A percentile compares a stretch with the other conserved stretches of the same genome.
phyloP scores from a whole-genome alignment of 2,888 invertebrate species.

The Drosophila cognata region DNA sequence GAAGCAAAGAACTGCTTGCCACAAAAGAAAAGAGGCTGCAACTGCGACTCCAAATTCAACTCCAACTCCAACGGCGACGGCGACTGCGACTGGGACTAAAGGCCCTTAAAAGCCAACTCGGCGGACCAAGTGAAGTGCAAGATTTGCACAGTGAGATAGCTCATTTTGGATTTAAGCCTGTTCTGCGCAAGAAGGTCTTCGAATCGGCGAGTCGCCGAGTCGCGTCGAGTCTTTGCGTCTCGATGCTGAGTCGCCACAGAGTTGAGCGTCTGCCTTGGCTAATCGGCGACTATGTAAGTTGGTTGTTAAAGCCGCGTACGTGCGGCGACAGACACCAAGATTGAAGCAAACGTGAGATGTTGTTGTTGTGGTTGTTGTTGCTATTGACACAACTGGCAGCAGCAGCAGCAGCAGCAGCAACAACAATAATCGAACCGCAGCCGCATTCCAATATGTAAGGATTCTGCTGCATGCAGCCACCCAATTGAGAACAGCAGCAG shows the following conservation, averaged over 20 bases:
- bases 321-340: conserved; percentile 73
- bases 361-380: conserved; percentile 27
- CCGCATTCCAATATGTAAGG: conserved; percentile 77
- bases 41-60: conserved; percentile 52
- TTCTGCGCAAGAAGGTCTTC: conserved; percentile 28
- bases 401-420: conserved; percentile 29
- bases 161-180: conserved; percentile 69
- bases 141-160: conserved; percentile 77
- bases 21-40: conserved; percentile 6
- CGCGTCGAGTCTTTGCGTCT: not conserved
- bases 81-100: conserved; percentile 31
- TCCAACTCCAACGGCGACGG: not conserved
- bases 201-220: conserved; percentile 10
- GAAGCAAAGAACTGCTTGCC: conserved; percentile 17
- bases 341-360: conserved; percentile 41
- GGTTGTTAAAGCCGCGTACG: conserved; percentile 76
- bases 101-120: conserved; percentile 70
- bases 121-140: conserved; percentile 54
- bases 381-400: conserved; percentile 45
- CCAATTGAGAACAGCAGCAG: conserved; percentile 45
- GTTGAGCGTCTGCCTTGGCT: conserved; percentile 68
- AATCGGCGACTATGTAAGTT: conserved; percentile 80
- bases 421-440: conserved; percentile 61
- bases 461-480: conserved; percentile 64
- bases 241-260: conserved; percentile 27